Evolutionary conservation across 2,113 vertebrate species (phyloP).

Genomic region (Smithornis capensis): DNA sequence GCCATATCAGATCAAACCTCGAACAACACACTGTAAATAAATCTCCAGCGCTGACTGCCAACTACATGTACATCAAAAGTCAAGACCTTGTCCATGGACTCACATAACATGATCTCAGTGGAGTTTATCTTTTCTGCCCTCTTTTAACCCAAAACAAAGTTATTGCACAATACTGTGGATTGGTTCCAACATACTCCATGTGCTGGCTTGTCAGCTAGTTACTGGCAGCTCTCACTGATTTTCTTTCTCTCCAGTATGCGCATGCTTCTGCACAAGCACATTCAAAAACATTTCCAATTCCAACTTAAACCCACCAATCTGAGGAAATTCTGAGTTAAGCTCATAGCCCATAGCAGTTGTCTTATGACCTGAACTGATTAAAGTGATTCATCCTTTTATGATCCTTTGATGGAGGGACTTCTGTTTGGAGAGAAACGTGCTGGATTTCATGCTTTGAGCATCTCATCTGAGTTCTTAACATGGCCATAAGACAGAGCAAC

Average conservation of each 20-base stretch:
- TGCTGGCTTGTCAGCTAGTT: conserved; percentile 44
- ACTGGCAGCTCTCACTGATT: conserved; percentile 24
- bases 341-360: neutral
- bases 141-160: conserved; percentile 57
- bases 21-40: conserved; percentile 34
- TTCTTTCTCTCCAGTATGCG: neutral
- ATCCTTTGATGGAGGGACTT: neutral
- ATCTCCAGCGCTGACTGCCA: neutral
- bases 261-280: neutral
- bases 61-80: conserved; percentile 24
- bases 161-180: conserved; percentile 46
- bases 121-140: conserved; percentile 26
- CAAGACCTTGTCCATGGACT: conserved; percentile 10
- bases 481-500: neutral
- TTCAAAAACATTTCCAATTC: neutral
- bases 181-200: neutral
- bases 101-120: neutral
- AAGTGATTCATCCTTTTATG: neutral
- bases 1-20: neutral
- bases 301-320: neutral
- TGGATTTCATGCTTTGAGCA: conserved; percentile 2
- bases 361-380: neutral
- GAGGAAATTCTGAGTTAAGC: conserved; percentile 4
- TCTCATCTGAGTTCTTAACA: neutral
- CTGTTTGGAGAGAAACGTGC: neutral